Evolutionary conservation across 2,113 vertebrate genomes (phyloP), one percentile per base, ranked within the genome.

Genomic region (Toxotes chatareus): DNA sequence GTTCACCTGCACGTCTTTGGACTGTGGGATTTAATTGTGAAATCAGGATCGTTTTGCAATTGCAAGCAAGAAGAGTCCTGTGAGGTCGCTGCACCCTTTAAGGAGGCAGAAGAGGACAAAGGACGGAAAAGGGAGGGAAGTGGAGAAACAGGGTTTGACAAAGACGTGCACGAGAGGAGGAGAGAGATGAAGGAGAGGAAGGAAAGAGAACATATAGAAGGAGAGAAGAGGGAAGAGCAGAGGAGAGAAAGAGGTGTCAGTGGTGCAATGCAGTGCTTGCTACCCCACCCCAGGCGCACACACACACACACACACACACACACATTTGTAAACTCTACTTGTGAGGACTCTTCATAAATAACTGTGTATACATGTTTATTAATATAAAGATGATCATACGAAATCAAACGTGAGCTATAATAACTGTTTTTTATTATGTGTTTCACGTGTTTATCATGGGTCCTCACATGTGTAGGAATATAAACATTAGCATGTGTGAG

Each of bases 211-310:
- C 19, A 49, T 56, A 3, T 56, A 56, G 17, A 56, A 27, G 12
- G 21, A 34, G 69, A 70, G 61, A 57, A 10, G 11, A 44, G 42
- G 46, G 76, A 64, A 73, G 59, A 36, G 76, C 51, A 76, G 80
- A 59, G 71, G 68, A 73, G 70, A 77, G 49, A 19, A 49, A 32
- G 73, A 76, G 78, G 88, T 76, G 85, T 88, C 88, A 79, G 76
- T 91, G 91, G 84, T 90, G 93, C 89, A 92, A 86, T 93, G 93
- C 91, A 88, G 91, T 89, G 91, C 56, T 89, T 83, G 21, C 55
- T 38, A 76, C 81, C 63, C 74, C 76, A 73, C 74, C 80, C 80
- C 44, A 14, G 7, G 56, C 51, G 2, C 10, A 44, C 42, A 44
- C 46, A 49, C 46, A 49, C 46, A 16, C 14, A 46, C 44, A 49